Base-by-base conservation (phyloP, 2,888 invertebrate genomes). In the Hybos culiciformis region DNA sequence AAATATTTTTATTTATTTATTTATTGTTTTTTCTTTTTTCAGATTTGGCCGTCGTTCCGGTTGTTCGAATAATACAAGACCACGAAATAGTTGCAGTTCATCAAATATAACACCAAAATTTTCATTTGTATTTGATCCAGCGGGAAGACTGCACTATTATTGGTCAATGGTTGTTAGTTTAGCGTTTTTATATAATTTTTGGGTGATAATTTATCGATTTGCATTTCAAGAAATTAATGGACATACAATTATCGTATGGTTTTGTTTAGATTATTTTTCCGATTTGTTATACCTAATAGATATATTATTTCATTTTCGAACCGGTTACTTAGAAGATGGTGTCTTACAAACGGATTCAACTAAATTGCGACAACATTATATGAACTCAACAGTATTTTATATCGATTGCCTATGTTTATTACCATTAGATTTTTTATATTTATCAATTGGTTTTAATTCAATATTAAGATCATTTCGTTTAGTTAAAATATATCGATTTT, bases 181-280 rank as follows among this genome's bases (percentile, higher is more conserved):
- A 62, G 92, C 92, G 62, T 93, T 92, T 71, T 81, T 93, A 60
- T 93, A 93, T 73, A 93, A 93, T 70, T 87, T 93, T 63, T 93
- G 92, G 93, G 91, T 91, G 68, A 91, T 96, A 72, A 92, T 94
- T 67, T 96, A 94, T 75, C 83, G 96, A 70, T 96, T 93, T 76
- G 92, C 96, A 70, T 97, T 97, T 70, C 87, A 93, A 70, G 96
- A 96, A 73, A 93, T 94, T 59, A 88, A 86, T 68, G 80, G 85
- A 78, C 82, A 88, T 62, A 92, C 88, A 56, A 74, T 91, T 52
- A 77, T 86, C 59, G 80, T 92, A 59, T 97, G 96, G 96, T 94
- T 97, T 70, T 85, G 87, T 60, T 73, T 97, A 69, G 97, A 97
- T 71, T 96, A 96, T 71, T 78, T 91, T 63, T 88, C 93, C 54